Evolutionary conservation across 2,113 vertebrate genomes (phyloP).

Genomic region (Podilymbus podiceps): DNA sequence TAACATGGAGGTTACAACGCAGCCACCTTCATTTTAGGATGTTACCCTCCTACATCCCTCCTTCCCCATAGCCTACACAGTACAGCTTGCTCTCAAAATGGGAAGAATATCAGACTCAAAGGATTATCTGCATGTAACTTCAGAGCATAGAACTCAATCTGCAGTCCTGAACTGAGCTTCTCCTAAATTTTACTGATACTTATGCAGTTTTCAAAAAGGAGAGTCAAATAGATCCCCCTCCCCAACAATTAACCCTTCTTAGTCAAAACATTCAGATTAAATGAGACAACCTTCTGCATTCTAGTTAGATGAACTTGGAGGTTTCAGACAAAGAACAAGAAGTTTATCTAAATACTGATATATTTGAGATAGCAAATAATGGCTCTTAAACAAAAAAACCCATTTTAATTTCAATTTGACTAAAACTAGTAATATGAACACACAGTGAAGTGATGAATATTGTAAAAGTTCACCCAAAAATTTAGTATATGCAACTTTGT

Average conservation of each 20-base stretch:
- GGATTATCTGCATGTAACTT: neutral
- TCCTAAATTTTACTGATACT: neutral
- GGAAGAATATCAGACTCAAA: neutral
- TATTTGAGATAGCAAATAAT: neutral
- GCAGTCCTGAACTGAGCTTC: neutral
- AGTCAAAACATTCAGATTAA: neutral
- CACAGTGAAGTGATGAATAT: neutral
- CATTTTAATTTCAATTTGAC: neutral
- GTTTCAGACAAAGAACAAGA: neutral
- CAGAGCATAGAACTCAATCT: neutral
- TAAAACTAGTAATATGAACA: neutral
- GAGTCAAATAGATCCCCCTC: neutral
- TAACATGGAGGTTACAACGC: neutral
- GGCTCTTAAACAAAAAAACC: neutral
- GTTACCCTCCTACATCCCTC: neutral
- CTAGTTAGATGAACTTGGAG: neutral
- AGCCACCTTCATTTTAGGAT: neutral
- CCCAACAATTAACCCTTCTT: neutral
- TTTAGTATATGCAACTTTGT: neutral
- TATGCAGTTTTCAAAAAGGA: neutral
- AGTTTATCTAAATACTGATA: neutral
- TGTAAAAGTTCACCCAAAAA: neutral
- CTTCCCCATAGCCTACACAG: rapidly evolving
- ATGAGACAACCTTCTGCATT: neutral
- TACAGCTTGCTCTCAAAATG: neutral